phyloP scores from a whole-genome alignment of 2,113 vertebrate species.

The Phalacrocorax pelagicus region DNA sequence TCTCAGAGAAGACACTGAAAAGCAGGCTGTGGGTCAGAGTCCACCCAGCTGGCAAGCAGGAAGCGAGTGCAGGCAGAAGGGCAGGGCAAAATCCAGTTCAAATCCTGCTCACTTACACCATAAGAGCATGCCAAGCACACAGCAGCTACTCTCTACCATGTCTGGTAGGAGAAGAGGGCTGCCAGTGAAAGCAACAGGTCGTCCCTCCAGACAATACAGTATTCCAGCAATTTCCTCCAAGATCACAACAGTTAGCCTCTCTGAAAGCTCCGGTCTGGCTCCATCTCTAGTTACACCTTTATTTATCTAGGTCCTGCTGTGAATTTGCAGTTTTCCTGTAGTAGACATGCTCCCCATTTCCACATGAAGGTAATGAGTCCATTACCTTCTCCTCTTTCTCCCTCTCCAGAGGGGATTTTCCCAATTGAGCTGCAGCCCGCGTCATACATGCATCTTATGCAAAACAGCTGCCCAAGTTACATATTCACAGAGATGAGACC shows the following conservation, averaged over 20 bases:
- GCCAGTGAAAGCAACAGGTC: background rate
- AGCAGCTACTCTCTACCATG: background rate
- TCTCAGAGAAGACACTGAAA: background rate
- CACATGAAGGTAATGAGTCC: background rate
- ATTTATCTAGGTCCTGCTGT: background rate
- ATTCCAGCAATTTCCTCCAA: background rate
- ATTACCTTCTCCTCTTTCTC: background rate
- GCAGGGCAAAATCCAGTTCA: background rate
- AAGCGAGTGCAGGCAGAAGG: background rate
- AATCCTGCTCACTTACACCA: background rate
- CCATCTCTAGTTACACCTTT: background rate
- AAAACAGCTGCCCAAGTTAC: background rate
- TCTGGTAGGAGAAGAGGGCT: background rate
- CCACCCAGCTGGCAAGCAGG: background rate
- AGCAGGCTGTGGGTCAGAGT: background rate
- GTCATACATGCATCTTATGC: background rate
- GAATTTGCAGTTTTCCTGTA: background rate
- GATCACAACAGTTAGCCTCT: background rate
- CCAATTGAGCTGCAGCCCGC: background rate
- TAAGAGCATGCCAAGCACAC: fast-evolving
- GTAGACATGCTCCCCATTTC: background rate
- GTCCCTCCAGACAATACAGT: background rate
- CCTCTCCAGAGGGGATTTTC: background rate
- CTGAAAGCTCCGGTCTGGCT: background rate
- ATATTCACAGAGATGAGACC: background rate